A percentile compares a stretch with the other conserved stretches of the same genome.
These are phyloP conservation scores for Ferrisia virgata DNA, from an alignment of 2,888 invertebrate species.

Conservation along the genomic window DNA sequence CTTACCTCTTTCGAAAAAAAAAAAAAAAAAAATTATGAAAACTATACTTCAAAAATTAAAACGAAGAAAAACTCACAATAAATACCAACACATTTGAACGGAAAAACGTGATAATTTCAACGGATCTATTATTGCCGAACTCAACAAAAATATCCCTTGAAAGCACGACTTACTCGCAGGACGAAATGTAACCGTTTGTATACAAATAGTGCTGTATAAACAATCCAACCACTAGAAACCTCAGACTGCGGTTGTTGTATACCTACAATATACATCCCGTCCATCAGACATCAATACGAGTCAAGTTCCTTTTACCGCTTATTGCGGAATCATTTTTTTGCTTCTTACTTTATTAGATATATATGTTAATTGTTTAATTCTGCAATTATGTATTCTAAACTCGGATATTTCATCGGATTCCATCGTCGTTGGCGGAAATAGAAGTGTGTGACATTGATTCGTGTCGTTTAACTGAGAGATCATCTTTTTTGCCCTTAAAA, in stretches of 20 bases:
- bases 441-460: neutral
- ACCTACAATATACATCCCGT: neutral
- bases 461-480: neutral
- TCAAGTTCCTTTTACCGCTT: neutral
- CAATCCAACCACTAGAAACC: neutral
- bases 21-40: too few relatives aligned
- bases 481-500: neutral
- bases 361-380: neutral
- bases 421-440: neutral
- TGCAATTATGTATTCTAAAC: neutral
- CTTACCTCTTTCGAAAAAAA: too few relatives aligned
- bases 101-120: neutral
- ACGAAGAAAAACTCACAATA: neutral
- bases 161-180: neutral
- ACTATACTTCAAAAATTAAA: neutral
- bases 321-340: neutral
- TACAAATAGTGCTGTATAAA: neutral
- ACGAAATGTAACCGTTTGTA: neutral
- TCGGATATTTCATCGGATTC: neutral
- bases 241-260: neutral
- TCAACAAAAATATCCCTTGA: slow-evolving; percentile 1
- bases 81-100: neutral
- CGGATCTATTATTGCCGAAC: neutral
- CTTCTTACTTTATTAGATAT: too few relatives aligned
- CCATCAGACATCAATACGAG: neutral